Base-by-base conservation (phyloP, 92 coral and sea anemone genomes). In the Paragorgia papillata region DNA sequence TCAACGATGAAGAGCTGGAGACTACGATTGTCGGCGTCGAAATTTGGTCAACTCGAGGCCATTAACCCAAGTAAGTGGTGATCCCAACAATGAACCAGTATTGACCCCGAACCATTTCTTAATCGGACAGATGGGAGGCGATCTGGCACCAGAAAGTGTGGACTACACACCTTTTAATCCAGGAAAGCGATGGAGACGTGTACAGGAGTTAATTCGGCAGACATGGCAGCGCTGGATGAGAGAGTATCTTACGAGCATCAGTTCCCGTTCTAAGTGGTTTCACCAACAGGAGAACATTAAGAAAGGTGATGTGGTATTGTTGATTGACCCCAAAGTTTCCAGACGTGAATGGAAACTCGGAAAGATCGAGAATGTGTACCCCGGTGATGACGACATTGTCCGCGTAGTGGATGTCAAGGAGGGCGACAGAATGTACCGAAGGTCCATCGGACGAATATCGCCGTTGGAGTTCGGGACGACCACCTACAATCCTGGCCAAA, bases 171-270 rank as follows among this genome's bases (percentile, higher is more conserved):
- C 76, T 6, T 69, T 81, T 53, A 75, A 75, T 57, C 75, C 81
- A 22, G 30, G 80, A 1, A 80, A 82, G 18, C 74, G 90, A 12
- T 75, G 90, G 86, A 67, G 81, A 79, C 79, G 82, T 34, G 75
- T 74, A 1, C 86, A 86, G 49, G 82, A 82, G 49, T 86, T 86
- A n/a, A 86, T 86, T 30, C 87, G 90, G 4, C 74, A 67, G 20
- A 84, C 80, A 39, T 86, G 90, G 74, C 69, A 79, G 20, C 73
- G 84, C 20, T 86, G 90, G 82, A 86, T 86, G 87, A 21, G 57
- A 14, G 87, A 86, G 62, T 88, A 88, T 25, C 66, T 88, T 26
- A 76, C 88, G 43, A 70, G 40, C 21, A 67, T 80, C 21, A 84
- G 88, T 21, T 79, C 76, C 10, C 9, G 58, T 5, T 17, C 6